Percentiles rank a stretch among this genome's conserved stretches.
Conservation (phyloP, 2,888 invertebrate genomes). For the Pterostichus niger region DNA sequence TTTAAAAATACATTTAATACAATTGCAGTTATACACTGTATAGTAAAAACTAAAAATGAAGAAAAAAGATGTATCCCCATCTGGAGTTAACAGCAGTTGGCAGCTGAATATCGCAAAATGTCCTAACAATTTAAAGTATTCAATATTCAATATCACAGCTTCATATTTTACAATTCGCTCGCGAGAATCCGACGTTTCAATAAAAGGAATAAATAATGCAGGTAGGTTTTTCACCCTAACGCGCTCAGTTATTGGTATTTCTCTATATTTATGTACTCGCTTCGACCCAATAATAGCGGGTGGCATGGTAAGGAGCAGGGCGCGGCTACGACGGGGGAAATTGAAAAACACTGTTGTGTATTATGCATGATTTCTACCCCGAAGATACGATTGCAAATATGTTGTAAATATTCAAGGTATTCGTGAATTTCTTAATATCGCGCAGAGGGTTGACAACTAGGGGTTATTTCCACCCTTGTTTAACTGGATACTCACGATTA, state of each 20-base stretch:
- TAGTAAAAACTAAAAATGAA: too few species aligned
- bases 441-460: background rate
- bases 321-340: constrained; percentile 7
- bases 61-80: too few species aligned
- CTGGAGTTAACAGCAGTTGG: background rate
- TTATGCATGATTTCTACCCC: constrained; percentile 50
- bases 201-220: constrained; percentile 61
- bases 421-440: constrained; percentile 48
- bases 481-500: too few species aligned
- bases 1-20: too few species aligned
- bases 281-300: constrained; percentile 59
- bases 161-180: constrained; percentile 53
- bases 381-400: constrained; percentile 51
- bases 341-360: constrained; percentile 63
- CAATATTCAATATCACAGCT: constrained; percentile 60
- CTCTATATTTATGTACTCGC: constrained; percentile 63
- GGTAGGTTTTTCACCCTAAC: constrained; percentile 54
- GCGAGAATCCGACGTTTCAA: constrained; percentile 51
- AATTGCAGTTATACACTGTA: too few species aligned
- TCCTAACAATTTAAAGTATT: constrained; percentile 47
- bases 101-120: background rate
- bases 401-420: constrained; percentile 58
- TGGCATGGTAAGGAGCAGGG: constrained; percentile 19
- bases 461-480: background rate
- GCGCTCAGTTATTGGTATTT: constrained; percentile 63